These are phyloP conservation scores for Sylvicola cinctus DNA, from an alignment of 2,888 invertebrate species.

Conservation along the genomic window DNA sequence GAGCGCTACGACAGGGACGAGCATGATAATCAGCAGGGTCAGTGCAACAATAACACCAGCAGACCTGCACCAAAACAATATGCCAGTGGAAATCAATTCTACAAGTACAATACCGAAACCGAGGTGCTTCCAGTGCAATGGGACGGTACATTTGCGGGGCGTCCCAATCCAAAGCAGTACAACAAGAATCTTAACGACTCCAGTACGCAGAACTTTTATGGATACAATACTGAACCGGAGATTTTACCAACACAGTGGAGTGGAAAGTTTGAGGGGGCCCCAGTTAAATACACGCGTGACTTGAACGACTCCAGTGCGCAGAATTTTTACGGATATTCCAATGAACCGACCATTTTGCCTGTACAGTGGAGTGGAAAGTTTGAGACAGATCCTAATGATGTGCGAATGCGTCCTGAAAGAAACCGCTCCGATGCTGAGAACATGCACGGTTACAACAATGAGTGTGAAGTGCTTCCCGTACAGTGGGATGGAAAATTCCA, in stretches of 20 bases:
- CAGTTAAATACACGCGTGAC: conserved; percentile 6
- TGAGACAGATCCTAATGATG: conserved; percentile 13
- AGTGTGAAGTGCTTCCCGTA: conserved; percentile 18
- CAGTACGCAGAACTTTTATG: conserved; percentile 14
- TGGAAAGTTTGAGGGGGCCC: conserved; percentile 20
- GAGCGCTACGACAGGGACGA: too few species aligned
- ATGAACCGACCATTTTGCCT: conserved; percentile 19
- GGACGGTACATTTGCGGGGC: conserved; percentile 21
- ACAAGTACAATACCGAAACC: conserved; percentile 18
- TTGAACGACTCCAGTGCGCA: conserved; percentile 17
- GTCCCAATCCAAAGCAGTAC: conserved; percentile 14
- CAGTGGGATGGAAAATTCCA: conserved; percentile 22
- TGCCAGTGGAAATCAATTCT: conserved; percentile 14
- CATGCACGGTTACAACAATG: conserved; percentile 17
- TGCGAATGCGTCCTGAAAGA: conserved; percentile 12
- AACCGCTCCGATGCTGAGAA: conserved; percentile 21
- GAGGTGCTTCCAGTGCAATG: conserved; percentile 19
- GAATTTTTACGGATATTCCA: conserved; percentile 20
- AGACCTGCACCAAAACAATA: too few species aligned
- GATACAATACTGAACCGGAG: conserved; percentile 17
- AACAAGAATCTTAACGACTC: conserved; percentile 20
- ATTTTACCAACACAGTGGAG: conserved; percentile 20
- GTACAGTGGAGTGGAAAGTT: conserved; percentile 23
- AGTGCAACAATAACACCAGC: too few species aligned
- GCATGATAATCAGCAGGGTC: too few species aligned